These are phyloP conservation scores for Nansenia antarctica DNA, from an alignment of 2,113 vertebrate genomes.

Conservation along the genomic window DNA sequence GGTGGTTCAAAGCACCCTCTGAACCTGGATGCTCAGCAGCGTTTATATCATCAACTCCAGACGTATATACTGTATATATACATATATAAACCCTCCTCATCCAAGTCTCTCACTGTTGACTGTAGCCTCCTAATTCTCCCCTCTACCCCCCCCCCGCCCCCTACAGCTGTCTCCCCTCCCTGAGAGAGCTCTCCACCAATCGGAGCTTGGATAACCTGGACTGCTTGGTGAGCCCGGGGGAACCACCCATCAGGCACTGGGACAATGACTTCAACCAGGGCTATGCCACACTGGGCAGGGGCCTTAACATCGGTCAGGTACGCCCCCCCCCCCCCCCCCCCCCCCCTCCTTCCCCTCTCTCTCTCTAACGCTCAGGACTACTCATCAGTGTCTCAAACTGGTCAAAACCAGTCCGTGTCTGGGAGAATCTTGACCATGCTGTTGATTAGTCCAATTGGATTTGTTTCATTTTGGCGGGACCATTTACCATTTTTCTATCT, in stretches of 20 bases:
- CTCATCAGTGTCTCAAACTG: neutral
- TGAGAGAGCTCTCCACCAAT: constrained; percentile 76
- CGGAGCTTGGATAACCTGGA: constrained; percentile 96
- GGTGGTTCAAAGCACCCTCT: constrained; percentile 43
- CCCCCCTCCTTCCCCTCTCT: too few species aligned
- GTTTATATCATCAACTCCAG: constrained; percentile 41
- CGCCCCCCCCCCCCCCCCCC: neutral
- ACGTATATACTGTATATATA: too few species aligned
- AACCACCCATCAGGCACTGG: constrained; percentile 87
- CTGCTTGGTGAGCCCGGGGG: constrained; percentile 87
- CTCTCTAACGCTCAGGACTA: neutral
- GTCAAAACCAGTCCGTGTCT: neutral
- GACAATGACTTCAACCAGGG: constrained; percentile 89
- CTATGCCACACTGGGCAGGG: constrained; percentile 78
- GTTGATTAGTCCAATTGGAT: too few species aligned
- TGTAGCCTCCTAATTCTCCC: neutral
- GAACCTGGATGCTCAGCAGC: neutral
- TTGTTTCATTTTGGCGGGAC: too few species aligned
- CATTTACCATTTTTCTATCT: too few species aligned
- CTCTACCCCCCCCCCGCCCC: too few species aligned
- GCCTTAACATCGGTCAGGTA: constrained; percentile 48
- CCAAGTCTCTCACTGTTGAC: neutral
- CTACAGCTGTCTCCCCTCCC: constrained; percentile 74
- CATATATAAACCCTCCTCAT: constrained; percentile 3
- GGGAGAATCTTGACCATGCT: too few species aligned